Evolutionary conservation across 2,888 invertebrate genomes (phyloP).

Genomic region (Melangyna quadrimaculata): DNA sequence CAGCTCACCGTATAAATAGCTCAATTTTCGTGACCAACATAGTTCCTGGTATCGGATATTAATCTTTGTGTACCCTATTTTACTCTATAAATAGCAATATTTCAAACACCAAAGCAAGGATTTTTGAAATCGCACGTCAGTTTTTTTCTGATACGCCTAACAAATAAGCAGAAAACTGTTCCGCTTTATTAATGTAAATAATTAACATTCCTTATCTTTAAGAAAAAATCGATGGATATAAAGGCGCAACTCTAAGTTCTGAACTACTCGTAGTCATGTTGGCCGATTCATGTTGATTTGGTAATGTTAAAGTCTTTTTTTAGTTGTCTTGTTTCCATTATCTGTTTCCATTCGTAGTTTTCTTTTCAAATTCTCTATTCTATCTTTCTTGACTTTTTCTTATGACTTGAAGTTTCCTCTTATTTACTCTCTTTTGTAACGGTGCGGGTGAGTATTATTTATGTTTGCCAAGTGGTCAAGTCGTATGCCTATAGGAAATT

Average conservation of each 20-base stretch:
- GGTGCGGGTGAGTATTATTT: conserved; percentile 21
- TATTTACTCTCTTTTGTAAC: conserved; percentile 33
- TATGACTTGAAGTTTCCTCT: not conserved
- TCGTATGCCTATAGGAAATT: conserved; percentile 46
- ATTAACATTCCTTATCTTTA: no score
- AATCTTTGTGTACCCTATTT: no score
- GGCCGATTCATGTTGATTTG: conserved; percentile 38
- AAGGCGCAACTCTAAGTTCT: not conserved
- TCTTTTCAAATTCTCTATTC: not conserved
- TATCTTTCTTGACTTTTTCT: not conserved
- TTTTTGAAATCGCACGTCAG: no score
- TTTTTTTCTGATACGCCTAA: no score
- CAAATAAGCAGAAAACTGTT: no score
- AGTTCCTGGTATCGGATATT: no score
- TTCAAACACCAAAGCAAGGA: no score
- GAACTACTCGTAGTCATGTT: not conserved
- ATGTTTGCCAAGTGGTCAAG: conserved; percentile 30
- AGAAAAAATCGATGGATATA: not conserved
- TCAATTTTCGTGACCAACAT: no score
- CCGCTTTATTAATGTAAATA: no score
- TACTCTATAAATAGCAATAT: no score
- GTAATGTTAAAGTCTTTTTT: conserved; percentile 51
- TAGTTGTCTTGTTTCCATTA: conserved; percentile 15
- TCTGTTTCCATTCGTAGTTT: conserved; percentile 6
- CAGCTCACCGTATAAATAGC: no score